Evolutionary conservation across 1,140 invertebrate genomes (phyloP), one percentile per base, ranked within the genome.

Genomic region (Triops cancriformis): DNA sequence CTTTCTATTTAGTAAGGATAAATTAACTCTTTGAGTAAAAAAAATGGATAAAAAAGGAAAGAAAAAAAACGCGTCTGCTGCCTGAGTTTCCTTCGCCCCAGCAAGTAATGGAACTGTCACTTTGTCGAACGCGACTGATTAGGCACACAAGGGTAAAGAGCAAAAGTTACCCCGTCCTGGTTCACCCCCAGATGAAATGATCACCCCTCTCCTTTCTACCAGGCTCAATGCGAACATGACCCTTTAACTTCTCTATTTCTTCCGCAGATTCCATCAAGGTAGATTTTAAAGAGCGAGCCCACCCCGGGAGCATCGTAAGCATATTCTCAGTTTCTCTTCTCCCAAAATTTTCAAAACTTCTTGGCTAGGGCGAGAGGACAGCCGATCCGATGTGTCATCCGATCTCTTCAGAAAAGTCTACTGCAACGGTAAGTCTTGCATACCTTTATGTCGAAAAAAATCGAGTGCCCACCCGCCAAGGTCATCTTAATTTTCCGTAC

Each of bases 91-190:
- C 6, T 64, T 64, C 51, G 51, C 51, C 51, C 51, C 18, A 14
- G 18, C 51, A 3, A 64, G 51, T 64, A 64, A 64, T 64, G 51
- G 51, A 64, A 64, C 51, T 64, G 51, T 64, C 51, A 64, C 51
- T 64, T 64, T 64, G 1, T 7, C 51, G 51, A 64, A 64, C 51
- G 10, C 51, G 51, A 64, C 3, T 64, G 51, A 64, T 64, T 23
- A 64, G 51, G 51, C 51, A 64, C 51, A 64, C 51, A 23, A 64
- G 51, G 51, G 23, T 64, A 64, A 23, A 64, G 45, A 64, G 51
- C 14, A 5, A n/a, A 64, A n/a, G 51, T n/a, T n/a, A 23, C 23
- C 51, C 18, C n/a, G 51, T 2, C 31, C 2, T 37, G 2, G 31
- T 37, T 37, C 31, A 37, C 31, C 31, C 31, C 31, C 31, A n/a